Evolutionary conservation across 2,888 invertebrate genomes (phyloP).

Genomic region (Coelogynopora nodosa): DNA sequence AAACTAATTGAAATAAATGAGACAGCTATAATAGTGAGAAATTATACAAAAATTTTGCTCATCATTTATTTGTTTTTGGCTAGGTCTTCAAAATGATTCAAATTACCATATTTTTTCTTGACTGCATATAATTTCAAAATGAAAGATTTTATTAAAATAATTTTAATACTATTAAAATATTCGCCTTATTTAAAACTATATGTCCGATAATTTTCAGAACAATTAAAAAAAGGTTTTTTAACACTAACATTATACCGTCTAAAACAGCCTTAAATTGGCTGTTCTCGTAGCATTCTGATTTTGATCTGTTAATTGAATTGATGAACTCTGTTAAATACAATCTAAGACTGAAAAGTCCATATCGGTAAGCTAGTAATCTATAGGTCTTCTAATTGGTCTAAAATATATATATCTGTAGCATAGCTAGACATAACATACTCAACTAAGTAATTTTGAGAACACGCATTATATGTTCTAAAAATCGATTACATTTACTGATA

Average conservation of each 20-base stretch:
- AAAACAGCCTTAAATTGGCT: neutral
- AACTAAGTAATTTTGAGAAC: neutral
- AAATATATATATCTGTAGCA: neutral
- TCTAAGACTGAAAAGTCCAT: neutral
- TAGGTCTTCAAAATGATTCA: too few relatives aligned
- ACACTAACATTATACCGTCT: slow-evolving; percentile 20
- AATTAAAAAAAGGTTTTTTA: too few relatives aligned
- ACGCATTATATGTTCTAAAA: neutral
- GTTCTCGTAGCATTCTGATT: neutral
- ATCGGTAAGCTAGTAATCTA: slow-evolving; percentile 21
- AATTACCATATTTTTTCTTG: too few relatives aligned
- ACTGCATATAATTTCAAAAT: too few relatives aligned
- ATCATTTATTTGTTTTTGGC: too few relatives aligned
- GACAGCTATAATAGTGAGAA: too few relatives aligned
- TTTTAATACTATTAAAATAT: too few relatives aligned
- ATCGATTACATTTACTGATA: neutral
- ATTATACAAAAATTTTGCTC: too few relatives aligned
- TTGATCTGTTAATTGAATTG: neutral
- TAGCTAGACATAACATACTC: neutral
- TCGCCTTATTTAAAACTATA: too few relatives aligned
- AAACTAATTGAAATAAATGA: too few relatives aligned
- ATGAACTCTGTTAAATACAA: slow-evolving; percentile 13
- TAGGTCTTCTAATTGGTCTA: neutral
- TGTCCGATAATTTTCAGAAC: too few relatives aligned
- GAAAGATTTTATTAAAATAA: too few relatives aligned